A percentile compares a stretch with the other conserved stretches of the same genome.
Conservation (phyloP, 2,888 invertebrate species). For the Acronicta aceris region DNA sequence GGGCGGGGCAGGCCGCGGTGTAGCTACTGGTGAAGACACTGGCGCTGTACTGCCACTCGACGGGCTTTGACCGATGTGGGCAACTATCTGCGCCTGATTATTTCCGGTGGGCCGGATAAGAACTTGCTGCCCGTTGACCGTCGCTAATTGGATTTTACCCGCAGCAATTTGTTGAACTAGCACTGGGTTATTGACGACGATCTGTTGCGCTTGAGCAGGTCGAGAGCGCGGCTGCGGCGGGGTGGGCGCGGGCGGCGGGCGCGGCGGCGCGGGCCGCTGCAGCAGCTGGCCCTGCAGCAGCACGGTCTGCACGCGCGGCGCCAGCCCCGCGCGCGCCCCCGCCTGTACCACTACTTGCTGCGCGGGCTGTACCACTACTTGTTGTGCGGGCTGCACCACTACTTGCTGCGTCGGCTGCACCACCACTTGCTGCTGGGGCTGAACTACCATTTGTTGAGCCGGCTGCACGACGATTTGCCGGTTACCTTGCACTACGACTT, state of each 20-base stretch:
- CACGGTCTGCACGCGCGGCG: slow-evolving; percentile 67
- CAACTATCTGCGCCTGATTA: slow-evolving; percentile 94
- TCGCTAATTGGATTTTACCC: slow-evolving; percentile 95
- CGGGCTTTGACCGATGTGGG: slow-evolving; percentile 91
- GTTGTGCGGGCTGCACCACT: slow-evolving; percentile 7
- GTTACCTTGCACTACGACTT: slow-evolving; percentile 70
- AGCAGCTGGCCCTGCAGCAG: slow-evolving; percentile 78
- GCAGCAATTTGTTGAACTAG: slow-evolving; percentile 94
- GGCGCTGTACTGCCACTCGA: slow-evolving; percentile 57
- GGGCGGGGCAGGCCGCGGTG: slow-evolving; percentile 56
- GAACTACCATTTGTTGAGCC: slow-evolving; percentile 59
- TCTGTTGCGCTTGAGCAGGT: slow-evolving; percentile 88
- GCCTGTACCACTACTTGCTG: slow-evolving; percentile 47
- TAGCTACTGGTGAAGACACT: slow-evolving; percentile 57
- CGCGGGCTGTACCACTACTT: slow-evolving; percentile 42
- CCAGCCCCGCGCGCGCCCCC: slow-evolving; percentile 56
- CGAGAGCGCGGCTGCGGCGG: slow-evolving; percentile 70
- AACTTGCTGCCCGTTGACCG: slow-evolving; percentile 95
- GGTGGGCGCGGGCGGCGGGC: slow-evolving; percentile 67
- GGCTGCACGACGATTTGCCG: slow-evolving; percentile 79
- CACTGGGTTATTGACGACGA: slow-evolving; percentile 93
- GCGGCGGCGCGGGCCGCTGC: slow-evolving; percentile 58
- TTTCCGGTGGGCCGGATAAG: slow-evolving; percentile 94
- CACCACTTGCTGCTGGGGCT: slow-evolving; percentile 70
- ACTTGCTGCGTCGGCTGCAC: slow-evolving; percentile 67